Conservation (phyloP, 1,140 invertebrate genomes). For the Metopolophium dirhodum region DNA sequence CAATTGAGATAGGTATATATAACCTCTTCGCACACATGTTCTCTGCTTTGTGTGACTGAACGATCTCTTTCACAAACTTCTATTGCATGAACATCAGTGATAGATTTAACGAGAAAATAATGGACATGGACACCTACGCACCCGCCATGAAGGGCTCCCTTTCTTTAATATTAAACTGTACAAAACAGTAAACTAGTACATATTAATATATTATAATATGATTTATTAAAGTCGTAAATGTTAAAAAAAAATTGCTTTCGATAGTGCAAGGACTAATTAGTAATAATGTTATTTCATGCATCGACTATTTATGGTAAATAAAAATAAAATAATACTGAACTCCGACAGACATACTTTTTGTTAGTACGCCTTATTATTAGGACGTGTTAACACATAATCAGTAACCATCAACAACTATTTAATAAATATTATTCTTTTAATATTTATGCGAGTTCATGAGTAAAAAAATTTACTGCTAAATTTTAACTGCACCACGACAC, state of each 20-base stretch:
- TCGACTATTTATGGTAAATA: background rate
- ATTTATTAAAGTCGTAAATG: background rate
- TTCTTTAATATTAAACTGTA: background rate
- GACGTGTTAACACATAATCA: no score
- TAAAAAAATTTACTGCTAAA: background rate
- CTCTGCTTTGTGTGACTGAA: background rate
- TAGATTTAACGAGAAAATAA: background rate
- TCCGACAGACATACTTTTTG: no score
- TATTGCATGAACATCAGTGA: background rate
- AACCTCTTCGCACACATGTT: background rate
- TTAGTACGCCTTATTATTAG: no score
- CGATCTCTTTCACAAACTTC: background rate
- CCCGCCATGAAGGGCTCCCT: background rate
- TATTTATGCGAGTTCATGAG: background rate
- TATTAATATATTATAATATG: background rate
- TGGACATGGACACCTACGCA: background rate
- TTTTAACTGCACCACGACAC: background rate
- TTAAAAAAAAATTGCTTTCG: background rate
- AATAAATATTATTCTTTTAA: no score
- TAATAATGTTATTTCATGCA: background rate
- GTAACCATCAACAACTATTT: no score
- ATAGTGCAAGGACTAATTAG: no score
- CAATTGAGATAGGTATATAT: background rate
- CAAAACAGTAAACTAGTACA: background rate
- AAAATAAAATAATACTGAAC: no score